phyloP scores from a whole-genome alignment of 1,140 invertebrate genomes.

The Sarcophaga peregrina region DNA sequence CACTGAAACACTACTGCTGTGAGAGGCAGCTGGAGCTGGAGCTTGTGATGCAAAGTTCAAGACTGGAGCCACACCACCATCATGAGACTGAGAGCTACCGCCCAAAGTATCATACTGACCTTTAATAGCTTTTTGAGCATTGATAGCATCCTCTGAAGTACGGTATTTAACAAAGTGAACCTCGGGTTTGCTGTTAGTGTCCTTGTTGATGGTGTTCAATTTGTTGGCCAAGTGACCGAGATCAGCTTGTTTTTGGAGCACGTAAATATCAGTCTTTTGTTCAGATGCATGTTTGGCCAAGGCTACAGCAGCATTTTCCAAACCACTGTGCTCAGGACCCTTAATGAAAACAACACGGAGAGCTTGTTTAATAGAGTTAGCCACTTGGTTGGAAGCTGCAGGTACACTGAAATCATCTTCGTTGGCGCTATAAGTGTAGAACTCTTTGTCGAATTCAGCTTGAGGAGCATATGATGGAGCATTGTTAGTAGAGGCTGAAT shows the following conservation, averaged over 20 bases:
- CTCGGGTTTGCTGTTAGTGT: conserved; percentile 55
- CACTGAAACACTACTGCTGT: conserved; percentile 48
- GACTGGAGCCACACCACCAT: conserved; percentile 57
- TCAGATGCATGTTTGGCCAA: conserved; percentile 58
- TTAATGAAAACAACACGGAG: conserved; percentile 59
- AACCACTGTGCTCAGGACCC: conserved; percentile 54
- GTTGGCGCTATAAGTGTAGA: conserved; percentile 56
- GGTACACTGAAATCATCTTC: conserved; percentile 57
- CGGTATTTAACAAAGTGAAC: conserved; percentile 63
- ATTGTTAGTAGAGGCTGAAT: background rate
- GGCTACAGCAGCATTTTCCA: conserved; percentile 55
- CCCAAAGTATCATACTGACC: conserved; percentile 59
- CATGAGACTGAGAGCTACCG: conserved; percentile 49
- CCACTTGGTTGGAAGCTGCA: conserved; percentile 52
- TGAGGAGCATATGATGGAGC: conserved; percentile 44
- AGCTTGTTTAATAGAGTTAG: conserved; percentile 52
- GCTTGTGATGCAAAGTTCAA: conserved; percentile 59
- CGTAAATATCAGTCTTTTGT: conserved; percentile 58
- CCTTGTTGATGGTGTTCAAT: conserved; percentile 52
- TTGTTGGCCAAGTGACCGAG: conserved; percentile 55
- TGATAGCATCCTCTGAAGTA: conserved; percentile 59
- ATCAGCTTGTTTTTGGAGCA: conserved; percentile 58
- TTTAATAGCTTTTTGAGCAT: conserved; percentile 57
- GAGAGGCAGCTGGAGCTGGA: background rate
- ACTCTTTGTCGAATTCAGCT: conserved; percentile 58